Evolutionary conservation across 2,888 invertebrate species (phyloP), one percentile per base, ranked within the genome.

Genomic region (Cordylochernes scorpioides): DNA sequence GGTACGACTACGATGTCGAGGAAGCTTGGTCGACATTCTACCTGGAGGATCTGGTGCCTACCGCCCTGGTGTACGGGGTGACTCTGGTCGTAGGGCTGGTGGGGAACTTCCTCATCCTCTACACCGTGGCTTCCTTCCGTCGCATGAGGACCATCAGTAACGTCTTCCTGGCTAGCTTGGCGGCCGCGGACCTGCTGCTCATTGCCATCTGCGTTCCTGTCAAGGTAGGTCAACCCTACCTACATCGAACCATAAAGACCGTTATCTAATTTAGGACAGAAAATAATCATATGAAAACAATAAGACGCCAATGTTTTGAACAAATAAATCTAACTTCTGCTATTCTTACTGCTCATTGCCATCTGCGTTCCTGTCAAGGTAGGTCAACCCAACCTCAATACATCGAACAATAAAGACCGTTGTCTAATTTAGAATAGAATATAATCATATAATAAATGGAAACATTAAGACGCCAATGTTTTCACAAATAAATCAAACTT

Each of bases 281-380:
- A n/a, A n/a, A n/a, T n/a, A n/a, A n/a, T n/a, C n/a, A n/a, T n/a
- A n/a, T n/a, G n/a, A n/a, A n/a, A n/a, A n/a, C n/a, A n/a, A n/a
- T n/a, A n/a, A n/a, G n/a, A n/a, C n/a, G n/a, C n/a, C n/a, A n/a
- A n/a, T n/a, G n/a, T n/a, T n/a, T n/a, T n/a, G n/a, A n/a, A n/a
- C n/a, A n/a, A n/a, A n/a, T n/a, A n/a, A n/a, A n/a, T n/a, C n/a
- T n/a, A n/a, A n/a, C n/a, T n/a, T n/a, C n/a, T n/a, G n/a, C n/a
- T n/a, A n/a, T n/a, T n/a, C 51, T 57, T 71, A 3, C 57, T 69
- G 16, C 59, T 71, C 25, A 65, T 70, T 33, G 52, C 63, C 33
- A 58, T 69, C 45, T 71, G 70, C 50, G 65, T 70, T 34, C 70
- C 71, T 6, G 64, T 70, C 9, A 69, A 68, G 62, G 68, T 68